Base-by-base conservation (phyloP, 1,140 invertebrate genomes). In the Monochamus saltuarius region DNA sequence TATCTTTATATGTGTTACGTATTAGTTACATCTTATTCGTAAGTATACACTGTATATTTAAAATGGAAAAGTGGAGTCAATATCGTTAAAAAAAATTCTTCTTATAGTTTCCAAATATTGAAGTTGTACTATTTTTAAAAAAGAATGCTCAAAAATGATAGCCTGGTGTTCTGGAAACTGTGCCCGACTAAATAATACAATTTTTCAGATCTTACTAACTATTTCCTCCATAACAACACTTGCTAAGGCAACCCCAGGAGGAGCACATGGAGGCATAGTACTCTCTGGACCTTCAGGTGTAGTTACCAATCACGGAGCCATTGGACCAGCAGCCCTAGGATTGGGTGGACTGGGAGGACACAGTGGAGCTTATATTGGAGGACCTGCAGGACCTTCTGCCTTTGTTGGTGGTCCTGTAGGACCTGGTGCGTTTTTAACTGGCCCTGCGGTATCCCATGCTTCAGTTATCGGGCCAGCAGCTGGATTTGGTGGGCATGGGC, bases 171-270 rank as follows among this genome's bases (percentile, higher is more conserved):
- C n/a, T n/a, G n/a, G n/a, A n/a, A n/a, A n/a, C n/a, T n/a, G n/a
- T n/a, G n/a, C n/a, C n/a, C n/a, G n/a, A n/a, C n/a, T n/a, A 39
- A 3, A 29, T 29, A 29, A 29, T 29, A n/a, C n/a, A 29, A 29
- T 29, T 29, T 50, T 38, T 0, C 40, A 62, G 60, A 56, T 62
- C 14, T 52, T 62, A n/a, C 13, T 56, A n/a, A 36, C 47, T 8
- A 40, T 56, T 19, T 40, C 42, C 11, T 22, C 19, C 36, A 2
- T 57, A 36, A 19, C 60, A 14, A 22, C 52, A 4, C 13, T 43
- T 39, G 46, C 22, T 16, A 29, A 10, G 11, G 11, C 19, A 29
- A 29, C 51, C 1, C 35, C 51, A 14, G 29, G 45, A 22, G 45
- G 45, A 17, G 19, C 14, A 22, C 45, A 47, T 11, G 39, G 39